Evolutionary conservation across 2,113 vertebrate genomes (phyloP).

Genomic region (Lophochroa leadbeateri): DNA sequence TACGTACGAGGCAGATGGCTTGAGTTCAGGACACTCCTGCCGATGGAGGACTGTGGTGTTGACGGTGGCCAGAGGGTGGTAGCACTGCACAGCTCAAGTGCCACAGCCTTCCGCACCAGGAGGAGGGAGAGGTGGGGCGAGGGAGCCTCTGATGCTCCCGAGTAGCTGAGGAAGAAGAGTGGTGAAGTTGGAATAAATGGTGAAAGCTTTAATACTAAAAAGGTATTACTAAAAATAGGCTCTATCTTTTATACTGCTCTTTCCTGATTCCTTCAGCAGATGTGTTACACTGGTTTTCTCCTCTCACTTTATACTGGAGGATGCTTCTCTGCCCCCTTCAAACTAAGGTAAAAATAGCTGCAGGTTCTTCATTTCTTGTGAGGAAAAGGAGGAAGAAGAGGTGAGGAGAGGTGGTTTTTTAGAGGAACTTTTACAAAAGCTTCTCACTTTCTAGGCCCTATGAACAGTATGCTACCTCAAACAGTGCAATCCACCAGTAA

Average conservation of each 20-base stretch:
- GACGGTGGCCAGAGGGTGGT: conserved; percentile 31
- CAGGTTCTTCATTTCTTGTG: background rate
- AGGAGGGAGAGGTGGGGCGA: background rate
- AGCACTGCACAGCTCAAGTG: conserved; percentile 3
- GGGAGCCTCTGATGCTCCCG: background rate
- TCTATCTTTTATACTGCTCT: background rate
- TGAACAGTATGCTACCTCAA: background rate
- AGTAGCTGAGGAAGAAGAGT: background rate
- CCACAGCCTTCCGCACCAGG: background rate
- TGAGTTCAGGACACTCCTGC: background rate
- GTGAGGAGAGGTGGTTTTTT: background rate
- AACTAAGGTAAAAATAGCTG: background rate
- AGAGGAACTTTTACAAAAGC: background rate
- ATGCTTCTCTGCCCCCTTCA: background rate
- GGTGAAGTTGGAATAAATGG: background rate
- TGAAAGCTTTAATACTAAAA: background rate
- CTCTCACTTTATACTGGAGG: background rate
- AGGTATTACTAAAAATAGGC: background rate
- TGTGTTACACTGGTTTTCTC: background rate
- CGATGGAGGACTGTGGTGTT: background rate
- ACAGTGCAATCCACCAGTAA: background rate
- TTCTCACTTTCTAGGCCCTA: background rate
- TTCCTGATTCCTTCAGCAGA: background rate
- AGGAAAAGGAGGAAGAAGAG: background rate
- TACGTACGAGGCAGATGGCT: fast-evolving